phyloP scores from a whole-genome alignment of 2,113 vertebrate genomes.

The Pterocles gutturalis region DNA sequence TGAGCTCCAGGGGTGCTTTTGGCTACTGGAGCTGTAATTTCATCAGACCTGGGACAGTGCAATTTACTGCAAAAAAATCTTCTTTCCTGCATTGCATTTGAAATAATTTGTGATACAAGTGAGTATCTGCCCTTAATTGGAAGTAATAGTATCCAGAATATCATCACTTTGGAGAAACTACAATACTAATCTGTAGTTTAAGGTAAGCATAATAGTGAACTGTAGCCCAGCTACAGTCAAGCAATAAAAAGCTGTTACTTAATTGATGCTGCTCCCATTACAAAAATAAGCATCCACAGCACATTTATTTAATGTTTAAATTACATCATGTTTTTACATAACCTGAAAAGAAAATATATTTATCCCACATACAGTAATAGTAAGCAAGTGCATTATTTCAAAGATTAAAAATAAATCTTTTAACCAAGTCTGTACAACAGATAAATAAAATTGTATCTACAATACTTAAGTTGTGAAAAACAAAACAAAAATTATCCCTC shows the following conservation, averaged over 20 bases:
- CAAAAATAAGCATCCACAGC: slow-evolving; percentile 82
- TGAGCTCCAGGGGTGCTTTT: fast-evolving
- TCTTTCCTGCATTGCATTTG: background rate
- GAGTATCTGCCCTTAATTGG: background rate
- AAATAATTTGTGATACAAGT: background rate
- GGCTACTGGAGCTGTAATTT: background rate
- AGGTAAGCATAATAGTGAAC: background rate
- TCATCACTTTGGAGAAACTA: background rate
- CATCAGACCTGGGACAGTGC: background rate
- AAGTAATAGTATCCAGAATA: background rate
- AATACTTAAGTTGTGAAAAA: slow-evolving; percentile 69
- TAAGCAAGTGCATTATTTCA: slow-evolving; percentile 77
- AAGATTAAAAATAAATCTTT: slow-evolving; percentile 75
- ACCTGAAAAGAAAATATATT: slow-evolving; percentile 74
- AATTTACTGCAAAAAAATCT: background rate
- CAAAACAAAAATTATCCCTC: slow-evolving; percentile 11
- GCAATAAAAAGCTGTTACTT: background rate
- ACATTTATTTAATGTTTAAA: slow-evolving; percentile 77
- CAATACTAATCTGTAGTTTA: background rate
- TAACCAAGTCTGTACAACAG: slow-evolving; percentile 74
- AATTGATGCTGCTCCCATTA: slow-evolving; percentile 71
- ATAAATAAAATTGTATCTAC: slow-evolving; percentile 73
- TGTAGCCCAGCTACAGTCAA: background rate
- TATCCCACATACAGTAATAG: slow-evolving; percentile 59
- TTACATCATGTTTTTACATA: slow-evolving; percentile 65